Evolutionary conservation across 2,797 vertebrate species (phyloP).

Genomic region (Chelidonichthys spinosus): DNA sequence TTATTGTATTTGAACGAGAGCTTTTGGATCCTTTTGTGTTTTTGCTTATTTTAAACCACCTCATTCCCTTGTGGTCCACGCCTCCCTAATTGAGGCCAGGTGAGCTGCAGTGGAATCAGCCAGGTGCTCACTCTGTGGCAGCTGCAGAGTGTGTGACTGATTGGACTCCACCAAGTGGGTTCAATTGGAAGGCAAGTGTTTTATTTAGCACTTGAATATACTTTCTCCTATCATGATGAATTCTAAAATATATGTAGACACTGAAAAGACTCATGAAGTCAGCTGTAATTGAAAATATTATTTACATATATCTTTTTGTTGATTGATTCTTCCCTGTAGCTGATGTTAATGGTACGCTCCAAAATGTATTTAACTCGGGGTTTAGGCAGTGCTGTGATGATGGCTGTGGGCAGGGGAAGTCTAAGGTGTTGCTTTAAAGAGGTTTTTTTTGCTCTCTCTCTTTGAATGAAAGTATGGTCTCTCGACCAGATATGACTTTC

Average conservation of each 20-base stretch:
- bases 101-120: conserved; percentile 13
- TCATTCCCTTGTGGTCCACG: neutral
- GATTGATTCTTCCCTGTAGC: neutral
- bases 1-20: neutral
- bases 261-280: neutral
- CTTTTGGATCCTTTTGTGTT: neutral
- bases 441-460: too few relatives aligned
- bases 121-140: neutral
- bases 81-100: conserved; percentile 3
- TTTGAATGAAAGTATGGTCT: neutral
- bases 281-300: neutral
- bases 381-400: neutral
- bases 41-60: neutral
- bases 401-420: neutral
- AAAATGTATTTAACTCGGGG: conserved; percentile 1
- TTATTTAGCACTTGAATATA: neutral
- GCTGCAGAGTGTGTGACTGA: neutral
- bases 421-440: neutral
- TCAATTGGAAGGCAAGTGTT: neutral
- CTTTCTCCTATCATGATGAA: neutral
- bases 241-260: neutral
- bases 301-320: neutral
- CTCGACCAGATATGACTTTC: neutral
- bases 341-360: conserved; percentile 1
- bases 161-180: neutral